Base-by-base conservation (phyloP, 2,888 invertebrate species). In the Drosophila phalerata region DNA sequence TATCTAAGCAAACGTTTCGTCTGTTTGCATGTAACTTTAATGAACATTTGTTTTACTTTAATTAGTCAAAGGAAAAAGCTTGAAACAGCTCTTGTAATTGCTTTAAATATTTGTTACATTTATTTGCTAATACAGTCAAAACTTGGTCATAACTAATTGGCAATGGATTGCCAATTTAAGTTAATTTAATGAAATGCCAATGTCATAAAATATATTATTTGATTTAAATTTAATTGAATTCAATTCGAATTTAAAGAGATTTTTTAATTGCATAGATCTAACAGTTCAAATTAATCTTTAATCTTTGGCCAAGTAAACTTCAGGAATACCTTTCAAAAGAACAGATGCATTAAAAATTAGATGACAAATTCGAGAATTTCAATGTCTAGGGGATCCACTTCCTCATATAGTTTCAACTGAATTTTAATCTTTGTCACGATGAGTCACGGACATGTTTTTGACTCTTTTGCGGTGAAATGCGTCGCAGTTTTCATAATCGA, bases 401-500 rank as follows among this genome's bases (percentile, higher is more conserved):
- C n/a, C 25, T 10, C 10, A 47, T 28, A 28, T 15, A 22, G 34
- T 17, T 45, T 45, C 57, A 25, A 30, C 22, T 43, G 15, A 32
- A 37, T 37, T 5, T 43, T 5, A 42, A 55, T 22, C 25, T 43
- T 34, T 47, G 45, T 28, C 40, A 49, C 30, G 15, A 61, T 77
- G 77, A 77, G 71, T 77, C 77, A 77, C 45, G 37, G 15, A 40
- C 45, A 65, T 79, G 79, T 78, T 77, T 77, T 77, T 34, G 73
- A 65, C 48, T 62, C 38, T 66, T 47, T 37, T 34, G 56, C 48
- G 25, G 53, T 40, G 57, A 81, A 85, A 81, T 85, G 85, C 82
- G 82, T 79, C 82, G 88, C 69, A 83, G 58, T 63, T 73, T 85
- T 79, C 64, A 85, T 73, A 85, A 69, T 76, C 72, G 61, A 69